These are phyloP conservation scores for Astatotilapia flaviijosephi DNA, from an alignment of 2,113 vertebrate genomes.

Conservation along the genomic window DNA sequence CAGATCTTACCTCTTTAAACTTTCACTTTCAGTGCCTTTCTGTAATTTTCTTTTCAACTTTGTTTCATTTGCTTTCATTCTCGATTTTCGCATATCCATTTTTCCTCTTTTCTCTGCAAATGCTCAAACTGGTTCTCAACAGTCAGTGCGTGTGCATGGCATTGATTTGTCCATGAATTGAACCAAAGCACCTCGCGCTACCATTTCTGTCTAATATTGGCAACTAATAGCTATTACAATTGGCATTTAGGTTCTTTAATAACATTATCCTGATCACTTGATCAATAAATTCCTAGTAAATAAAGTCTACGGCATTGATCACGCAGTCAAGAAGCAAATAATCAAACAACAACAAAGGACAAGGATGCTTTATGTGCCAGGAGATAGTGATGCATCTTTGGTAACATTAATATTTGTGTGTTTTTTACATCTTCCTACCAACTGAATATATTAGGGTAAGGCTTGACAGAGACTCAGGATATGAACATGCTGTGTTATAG, in stretches of 20 bases:
- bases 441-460: neutral
- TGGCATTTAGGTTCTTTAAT: conserved; percentile 46
- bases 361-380: neutral
- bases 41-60: neutral
- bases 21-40: neutral
- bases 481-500: conserved; percentile 14
- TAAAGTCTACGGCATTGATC: conserved; percentile 27
- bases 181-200: neutral
- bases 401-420: conserved; percentile 5
- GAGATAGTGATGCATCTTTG: neutral
- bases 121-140: neutral
- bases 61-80: neutral
- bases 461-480: conserved; percentile 18
- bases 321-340: neutral
- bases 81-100: neutral
- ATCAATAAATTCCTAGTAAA: conserved; percentile 45
- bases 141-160: neutral
- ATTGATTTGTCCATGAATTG: conserved; percentile 33
- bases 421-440: neutral
- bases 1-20: neutral
- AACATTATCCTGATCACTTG: conserved; percentile 28
- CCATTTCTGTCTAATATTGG: conserved; percentile 4
- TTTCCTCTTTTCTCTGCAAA: neutral
- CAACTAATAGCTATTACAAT: conserved; percentile 14
- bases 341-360: neutral